phyloP scores from a whole-genome alignment of 2,113 vertebrate genomes.

The Erpornis zantholeuca region DNA sequence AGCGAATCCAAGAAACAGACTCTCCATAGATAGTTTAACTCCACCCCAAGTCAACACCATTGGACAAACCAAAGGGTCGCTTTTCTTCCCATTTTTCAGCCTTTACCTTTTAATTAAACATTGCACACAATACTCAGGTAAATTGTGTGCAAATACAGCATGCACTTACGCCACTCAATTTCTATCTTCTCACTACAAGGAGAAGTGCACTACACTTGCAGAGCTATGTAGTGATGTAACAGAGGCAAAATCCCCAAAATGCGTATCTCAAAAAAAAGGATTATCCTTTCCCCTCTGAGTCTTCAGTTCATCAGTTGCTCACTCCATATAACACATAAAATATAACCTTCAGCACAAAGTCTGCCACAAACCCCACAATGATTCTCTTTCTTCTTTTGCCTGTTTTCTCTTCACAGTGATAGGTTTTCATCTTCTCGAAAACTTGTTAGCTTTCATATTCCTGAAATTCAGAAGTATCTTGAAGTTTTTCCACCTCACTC shows the following conservation, averaged over 20 bases:
- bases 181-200: background rate
- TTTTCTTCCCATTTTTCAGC: background rate
- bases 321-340: background rate
- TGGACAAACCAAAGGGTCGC: accelerated
- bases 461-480: background rate
- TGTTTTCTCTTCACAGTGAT: background rate
- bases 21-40: background rate
- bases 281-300: too few relatives aligned
- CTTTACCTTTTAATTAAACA: background rate
- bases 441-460: background rate
- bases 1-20: background rate
- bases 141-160: background rate
- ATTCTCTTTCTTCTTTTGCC: background rate
- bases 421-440: background rate
- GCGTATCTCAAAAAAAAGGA: background rate
- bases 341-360: background rate
- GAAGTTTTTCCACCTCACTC: background rate
- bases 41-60: accelerated
- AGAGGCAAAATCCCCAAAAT: background rate
- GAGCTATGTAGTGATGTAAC: background rate
- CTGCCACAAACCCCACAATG: background rate
- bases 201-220: background rate
- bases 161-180: background rate
- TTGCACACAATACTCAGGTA: background rate
- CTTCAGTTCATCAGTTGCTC: accelerated